Base-by-base conservation (phyloP, 1,140 invertebrate species). In the Druon quercuslanigerum region DNA sequence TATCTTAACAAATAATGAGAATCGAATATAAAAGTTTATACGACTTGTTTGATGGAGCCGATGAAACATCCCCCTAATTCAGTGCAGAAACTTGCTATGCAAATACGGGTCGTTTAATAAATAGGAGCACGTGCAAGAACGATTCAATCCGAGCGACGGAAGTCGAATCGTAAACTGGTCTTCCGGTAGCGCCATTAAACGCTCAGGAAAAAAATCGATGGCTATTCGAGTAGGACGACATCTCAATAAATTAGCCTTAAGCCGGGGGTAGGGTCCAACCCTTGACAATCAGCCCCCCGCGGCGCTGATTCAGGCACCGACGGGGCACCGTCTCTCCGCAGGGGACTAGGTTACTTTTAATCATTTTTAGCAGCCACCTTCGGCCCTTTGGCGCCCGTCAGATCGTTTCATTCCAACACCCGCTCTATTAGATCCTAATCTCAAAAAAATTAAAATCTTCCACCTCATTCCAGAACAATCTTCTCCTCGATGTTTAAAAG, bases 241-340 rank as follows among this genome's bases (percentile, higher is more conserved):
- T 90, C 85, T 88, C 89, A 86, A 90, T 91, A 90, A 90, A 91
- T 91, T 91, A 91, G 88, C 82, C 78, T 79, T 83, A 87, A 85
- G 83, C 79, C 73, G 60, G 78, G 83, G 79, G 73, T 83, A 72
- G 81, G 81, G 81, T 79, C 75, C 82, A 82, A 83, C 81, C 79
- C 82, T 83, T 82, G 87, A 86, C 88, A 91, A 91, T 91, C 89
- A 88, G 86, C 87, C 90, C 88, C 90, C 90, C 86, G 86, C 81
- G 70, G 90, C 82, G 88, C 76, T 78, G 81, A 86, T 84, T 79
- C 78, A 82, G 78, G 81, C 74, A 84, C 79, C 84, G 75, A 83
- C 83, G 84, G 84, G 83, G 82, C 79, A 84, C 82, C 82, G 82
- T 75, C 79, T 78, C 70, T 73, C 75, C 57, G 51, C 33, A 75